Percentiles rank a stretch among this genome's conserved stretches.
Evolutionary conservation across 2,113 vertebrate species (phyloP).

Genomic region (Muntiacus muntjak): DNA sequence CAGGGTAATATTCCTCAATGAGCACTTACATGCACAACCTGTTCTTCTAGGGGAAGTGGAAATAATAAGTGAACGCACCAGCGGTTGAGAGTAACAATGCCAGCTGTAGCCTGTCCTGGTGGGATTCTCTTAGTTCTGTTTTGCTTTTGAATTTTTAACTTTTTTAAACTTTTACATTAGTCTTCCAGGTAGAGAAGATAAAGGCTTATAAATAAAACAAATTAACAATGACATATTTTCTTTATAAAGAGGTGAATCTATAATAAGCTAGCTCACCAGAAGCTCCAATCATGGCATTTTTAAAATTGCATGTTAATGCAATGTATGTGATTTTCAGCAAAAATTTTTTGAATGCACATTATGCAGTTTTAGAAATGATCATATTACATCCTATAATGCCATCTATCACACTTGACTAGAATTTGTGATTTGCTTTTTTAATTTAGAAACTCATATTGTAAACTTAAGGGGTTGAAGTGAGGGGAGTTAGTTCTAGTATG

Average conservation of each 20-base stretch:
- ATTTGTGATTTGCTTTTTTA: conserved; percentile 12
- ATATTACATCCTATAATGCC: conserved; percentile 32
- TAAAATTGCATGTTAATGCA: conserved; percentile 66
- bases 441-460: background rate
- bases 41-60: background rate
- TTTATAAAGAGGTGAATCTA: conserved; percentile 23
- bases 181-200: conserved; percentile 14
- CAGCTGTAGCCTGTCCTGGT: background rate
- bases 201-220: conserved; percentile 62
- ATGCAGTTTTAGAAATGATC: conserved; percentile 63
- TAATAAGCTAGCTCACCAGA: conserved; percentile 53
- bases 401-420: background rate
- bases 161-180: conserved; percentile 24
- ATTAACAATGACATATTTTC: conserved; percentile 61
- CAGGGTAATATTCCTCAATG: background rate
- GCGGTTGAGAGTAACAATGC: conserved; percentile 27
- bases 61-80: background rate
- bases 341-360: conserved; percentile 30
- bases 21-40: background rate
- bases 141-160: background rate
- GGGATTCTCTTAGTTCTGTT: background rate
- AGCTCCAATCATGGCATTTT: conserved; percentile 54
- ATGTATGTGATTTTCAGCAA: conserved; percentile 45
- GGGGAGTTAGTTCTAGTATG: background rate
- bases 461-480: background rate